Base-by-base conservation (phyloP, 2,888 invertebrate genomes). In the Volucella inflata region DNA sequence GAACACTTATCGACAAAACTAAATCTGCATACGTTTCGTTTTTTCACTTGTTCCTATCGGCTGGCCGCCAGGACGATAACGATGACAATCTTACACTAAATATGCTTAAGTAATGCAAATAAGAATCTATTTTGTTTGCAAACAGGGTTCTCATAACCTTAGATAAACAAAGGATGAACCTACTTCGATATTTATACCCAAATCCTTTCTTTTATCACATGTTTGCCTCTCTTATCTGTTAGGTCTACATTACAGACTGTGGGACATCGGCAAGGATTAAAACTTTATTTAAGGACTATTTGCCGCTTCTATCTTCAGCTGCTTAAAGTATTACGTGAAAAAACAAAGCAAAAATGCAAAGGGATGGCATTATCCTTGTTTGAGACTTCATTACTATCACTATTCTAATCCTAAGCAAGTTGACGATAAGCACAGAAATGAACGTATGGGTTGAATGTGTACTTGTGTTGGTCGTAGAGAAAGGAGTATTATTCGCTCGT, bases 111-210 rank as follows among this genome's bases (percentile, higher is more conserved):
- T 60, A 87, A 82, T 78, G 77, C 83, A 87, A 83, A 87, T 78
- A 87, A 68, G 75, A 11, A 83, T 78, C 59, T 67, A 71, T 79
- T 87, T 87, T 87, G 87, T 87, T 87, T 87, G 82, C 85, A 87
- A 87, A 87, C 85, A 85, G 84, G 84, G 81, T 74, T 87, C 82
- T 87, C 87, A 87, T 87, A 85, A 72, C 85, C 82, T 48, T 57
- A 75, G 67, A 87, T 74, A 87, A 87, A 87, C 87, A 87, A 77
- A 75, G 81, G 72, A 72, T 83, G 30, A 79, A 67, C 81, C 67
- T 70, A 64, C 65, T 76, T 57, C 65, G 60, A 67, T 67, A 79
- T 72, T 72, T 80, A 82, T 87, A 87, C 75, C 44, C 14, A 84
- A 84, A 87, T 87, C 87, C 87, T 81, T 87, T 78, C 75, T 78